Evolutionary conservation across 2,113 vertebrate species (phyloP).

Genomic region (Solenodon paradoxus): DNA sequence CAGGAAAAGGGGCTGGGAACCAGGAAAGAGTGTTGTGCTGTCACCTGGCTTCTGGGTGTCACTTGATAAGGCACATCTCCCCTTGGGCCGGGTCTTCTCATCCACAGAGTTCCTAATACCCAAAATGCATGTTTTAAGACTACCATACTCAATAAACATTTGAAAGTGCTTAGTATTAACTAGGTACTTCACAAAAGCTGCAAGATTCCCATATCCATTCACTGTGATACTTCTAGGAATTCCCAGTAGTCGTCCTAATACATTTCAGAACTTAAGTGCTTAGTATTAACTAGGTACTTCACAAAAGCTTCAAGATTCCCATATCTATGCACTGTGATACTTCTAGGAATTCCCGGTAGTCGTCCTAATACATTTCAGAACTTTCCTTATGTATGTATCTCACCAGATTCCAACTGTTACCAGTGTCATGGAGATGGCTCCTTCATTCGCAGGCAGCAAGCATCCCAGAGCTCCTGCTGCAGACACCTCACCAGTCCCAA

Average conservation of each 20-base stretch:
- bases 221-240: too few relatives aligned
- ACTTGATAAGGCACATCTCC: neutral
- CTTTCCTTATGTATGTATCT: neutral
- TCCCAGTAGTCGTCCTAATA: neutral
- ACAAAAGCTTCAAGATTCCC: neutral
- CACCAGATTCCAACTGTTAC: fast-evolving
- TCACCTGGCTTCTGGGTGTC: fast-evolving
- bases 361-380: neutral
- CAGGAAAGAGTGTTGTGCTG: neutral
- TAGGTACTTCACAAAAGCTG: neutral
- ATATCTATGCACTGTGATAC: neutral
- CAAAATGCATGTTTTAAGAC: too few relatives aligned
- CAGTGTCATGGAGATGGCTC: fast-evolving
- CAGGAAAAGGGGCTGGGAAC: fast-evolving
- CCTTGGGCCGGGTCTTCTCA: neutral
- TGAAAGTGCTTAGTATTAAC: neutral
- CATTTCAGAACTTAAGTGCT: neutral
- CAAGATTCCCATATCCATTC: neutral
- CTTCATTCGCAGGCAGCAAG: neutral
- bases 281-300: fast-evolving
- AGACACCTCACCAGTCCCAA: neutral
- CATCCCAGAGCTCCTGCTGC: fast-evolving
- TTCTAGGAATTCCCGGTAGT: neutral
- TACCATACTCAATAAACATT: neutral
- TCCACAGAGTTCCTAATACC: neutral